Conservation (phyloP, 2,113 vertebrate genomes). For the Regulus satrapa region DNA sequence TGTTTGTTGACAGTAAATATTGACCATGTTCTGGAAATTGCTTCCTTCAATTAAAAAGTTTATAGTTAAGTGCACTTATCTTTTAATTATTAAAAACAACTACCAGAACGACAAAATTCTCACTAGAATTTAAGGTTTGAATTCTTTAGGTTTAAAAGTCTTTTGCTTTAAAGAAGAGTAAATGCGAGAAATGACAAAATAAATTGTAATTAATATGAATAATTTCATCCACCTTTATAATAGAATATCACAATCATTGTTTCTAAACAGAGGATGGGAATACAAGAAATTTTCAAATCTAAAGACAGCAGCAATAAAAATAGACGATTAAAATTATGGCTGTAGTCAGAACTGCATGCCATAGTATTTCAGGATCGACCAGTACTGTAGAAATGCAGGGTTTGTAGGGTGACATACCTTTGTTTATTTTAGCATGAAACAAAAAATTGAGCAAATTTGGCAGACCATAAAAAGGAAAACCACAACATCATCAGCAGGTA, state of each 20-base stretch:
- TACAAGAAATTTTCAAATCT: background rate
- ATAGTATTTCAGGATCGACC: background rate
- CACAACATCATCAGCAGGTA: background rate
- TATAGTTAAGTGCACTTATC: background rate
- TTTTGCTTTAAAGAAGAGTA: background rate
- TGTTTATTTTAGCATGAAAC: background rate
- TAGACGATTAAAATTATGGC: background rate
- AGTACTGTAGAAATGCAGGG: background rate
- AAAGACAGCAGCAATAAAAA: background rate
- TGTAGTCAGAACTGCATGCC: background rate
- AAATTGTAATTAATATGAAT: background rate
- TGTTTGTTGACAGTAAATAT: background rate
- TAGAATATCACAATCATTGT: background rate
- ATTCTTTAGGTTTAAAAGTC: background rate
- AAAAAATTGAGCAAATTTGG: background rate
- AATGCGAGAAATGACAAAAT: background rate
- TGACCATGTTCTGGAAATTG: background rate
- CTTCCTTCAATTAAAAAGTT: background rate
- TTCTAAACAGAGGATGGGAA: background rate
- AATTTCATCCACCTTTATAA: background rate
- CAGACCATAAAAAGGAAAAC: background rate
- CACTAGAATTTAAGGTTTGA: background rate
- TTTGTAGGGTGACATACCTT: background rate
- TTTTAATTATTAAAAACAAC: background rate
- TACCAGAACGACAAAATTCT: background rate